Percentiles rank a stretch among this genome's conserved stretches.
Conservation (phyloP, 2,113 vertebrate genomes). For the Hyaena hyaena region DNA sequence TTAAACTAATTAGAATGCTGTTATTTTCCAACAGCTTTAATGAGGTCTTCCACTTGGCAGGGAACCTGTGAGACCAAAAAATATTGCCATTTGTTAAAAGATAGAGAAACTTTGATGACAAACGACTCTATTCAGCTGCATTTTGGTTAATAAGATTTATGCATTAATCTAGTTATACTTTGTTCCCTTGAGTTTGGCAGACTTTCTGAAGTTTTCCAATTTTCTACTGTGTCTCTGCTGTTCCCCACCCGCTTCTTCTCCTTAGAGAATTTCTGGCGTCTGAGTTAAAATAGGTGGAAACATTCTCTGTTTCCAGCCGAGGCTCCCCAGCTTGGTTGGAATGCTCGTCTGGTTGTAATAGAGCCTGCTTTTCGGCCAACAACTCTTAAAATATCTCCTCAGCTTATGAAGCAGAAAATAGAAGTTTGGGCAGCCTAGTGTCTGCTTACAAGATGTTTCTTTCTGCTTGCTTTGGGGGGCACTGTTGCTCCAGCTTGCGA, state of each 20-base stretch:
- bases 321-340: slow-evolving; percentile 69
- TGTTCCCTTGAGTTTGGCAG: slow-evolving; percentile 83
- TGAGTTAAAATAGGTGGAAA: slow-evolving; percentile 85
- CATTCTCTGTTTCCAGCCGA: slow-evolving; percentile 60
- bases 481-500: slow-evolving; percentile 85
- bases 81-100: slow-evolving; percentile 87
- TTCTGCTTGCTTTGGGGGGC: slow-evolving; percentile 85
- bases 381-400: slow-evolving; percentile 69
- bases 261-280: slow-evolving; percentile 80
- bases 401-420: slow-evolving; percentile 28
- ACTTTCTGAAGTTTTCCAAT: slow-evolving; percentile 81
- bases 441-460: not conserved
- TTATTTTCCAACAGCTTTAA: slow-evolving; percentile 87
- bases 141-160: slow-evolving; percentile 89
- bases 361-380: slow-evolving; percentile 16
- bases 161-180: slow-evolving; percentile 86
- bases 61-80: slow-evolving; percentile 83
- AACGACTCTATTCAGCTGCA: slow-evolving; percentile 85
- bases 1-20: slow-evolving; percentile 89
- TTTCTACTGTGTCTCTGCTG: slow-evolving; percentile 55
- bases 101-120: slow-evolving; percentile 86
- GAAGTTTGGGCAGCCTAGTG: not conserved
- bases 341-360: slow-evolving; percentile 49
- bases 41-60: slow-evolving; percentile 88
- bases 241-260: slow-evolving; percentile 47